A percentile compares a stretch with the other conserved stretches of the same genome.
Evolutionary conservation across 2,797 vertebrate species (phyloP).

Genomic region (Chelon labrosus): DNA sequence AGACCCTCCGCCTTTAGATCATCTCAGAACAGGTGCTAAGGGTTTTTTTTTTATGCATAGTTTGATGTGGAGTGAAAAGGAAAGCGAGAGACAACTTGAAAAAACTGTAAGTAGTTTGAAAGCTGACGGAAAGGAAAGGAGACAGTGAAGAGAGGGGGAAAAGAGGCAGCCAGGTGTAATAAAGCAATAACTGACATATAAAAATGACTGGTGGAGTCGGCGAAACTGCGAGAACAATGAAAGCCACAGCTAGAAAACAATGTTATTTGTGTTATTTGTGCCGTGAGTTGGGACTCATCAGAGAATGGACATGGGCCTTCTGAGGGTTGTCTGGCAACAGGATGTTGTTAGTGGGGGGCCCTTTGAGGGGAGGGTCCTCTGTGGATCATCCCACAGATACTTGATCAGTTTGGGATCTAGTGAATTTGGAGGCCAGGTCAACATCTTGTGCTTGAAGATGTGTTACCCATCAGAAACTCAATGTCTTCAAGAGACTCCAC

Average conservation of each 20-base stretch:
- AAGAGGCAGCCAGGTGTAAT: constrained; percentile 61
- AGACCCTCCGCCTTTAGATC: constrained; percentile 41
- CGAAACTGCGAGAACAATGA: constrained; percentile 18
- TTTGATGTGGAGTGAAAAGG: constrained; percentile 53
- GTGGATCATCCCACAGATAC: no score
- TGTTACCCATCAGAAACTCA: no score
- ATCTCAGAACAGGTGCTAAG: constrained; percentile 54
- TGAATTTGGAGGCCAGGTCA: no score
- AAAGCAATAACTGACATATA: constrained; percentile 54
- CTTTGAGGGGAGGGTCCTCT: no score
- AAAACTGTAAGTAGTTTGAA: constrained; percentile 21
- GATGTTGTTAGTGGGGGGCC: no score
- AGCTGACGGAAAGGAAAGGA: constrained; percentile 37
- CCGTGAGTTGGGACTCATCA: no score
- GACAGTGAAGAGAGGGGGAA: constrained; percentile 32
- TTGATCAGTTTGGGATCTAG: no score
- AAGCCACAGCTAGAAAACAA: constrained; percentile 18
- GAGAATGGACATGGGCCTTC: no score
- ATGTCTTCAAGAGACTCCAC: no score
- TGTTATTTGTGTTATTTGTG: constrained; percentile 6
- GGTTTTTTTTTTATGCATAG: constrained; percentile 23
- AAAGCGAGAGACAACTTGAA: constrained; percentile 9
- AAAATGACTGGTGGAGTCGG: constrained; percentile 39
- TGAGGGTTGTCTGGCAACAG: no score
- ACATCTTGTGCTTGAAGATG: no score